A percentile compares a stretch with the other conserved stretches of the same genome.
Evolutionary conservation across 1,140 invertebrate species (phyloP).

Genomic region (Hylaeus volcanicus): DNA sequence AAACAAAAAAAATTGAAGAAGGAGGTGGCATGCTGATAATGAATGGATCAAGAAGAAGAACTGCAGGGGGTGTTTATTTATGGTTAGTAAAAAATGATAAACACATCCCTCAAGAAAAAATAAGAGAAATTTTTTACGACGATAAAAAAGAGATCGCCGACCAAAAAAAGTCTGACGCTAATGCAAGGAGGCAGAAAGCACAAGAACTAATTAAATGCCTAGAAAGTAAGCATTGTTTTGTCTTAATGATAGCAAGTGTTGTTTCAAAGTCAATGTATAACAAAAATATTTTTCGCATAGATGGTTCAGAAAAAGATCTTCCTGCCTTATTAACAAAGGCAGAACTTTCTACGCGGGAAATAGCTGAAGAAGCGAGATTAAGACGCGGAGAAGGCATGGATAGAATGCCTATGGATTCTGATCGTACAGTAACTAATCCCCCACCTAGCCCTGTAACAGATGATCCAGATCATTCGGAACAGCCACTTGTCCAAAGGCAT

Average conservation of each 20-base stretch:
- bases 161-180: slow-evolving; percentile 79
- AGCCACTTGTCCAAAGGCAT: slow-evolving; percentile 82
- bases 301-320: slow-evolving; percentile 81
- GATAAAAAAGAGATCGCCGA: slow-evolving; percentile 83
- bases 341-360: slow-evolving; percentile 80
- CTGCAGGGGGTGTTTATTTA: slow-evolving; percentile 91
- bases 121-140: slow-evolving; percentile 87
- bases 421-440: slow-evolving; percentile 85
- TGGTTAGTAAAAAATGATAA: slow-evolving; percentile 89
- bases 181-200: slow-evolving; percentile 82
- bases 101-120: slow-evolving; percentile 85
- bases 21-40: slow-evolving; percentile 91
- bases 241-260: slow-evolving; percentile 3
- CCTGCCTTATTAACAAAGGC: slow-evolving; percentile 82
- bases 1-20: slow-evolving; percentile 90
- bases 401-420: slow-evolving; percentile 77
- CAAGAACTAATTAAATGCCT: slow-evolving; percentile 84
- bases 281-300: slow-evolving; percentile 53
- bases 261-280: slow-evolving; percentile 56
- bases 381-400: slow-evolving; percentile 79
- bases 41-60: slow-evolving; percentile 90
- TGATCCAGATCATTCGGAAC: slow-evolving; percentile 86
- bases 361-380: slow-evolving; percentile 80
- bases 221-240: slow-evolving; percentile 78
- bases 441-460: slow-evolving; percentile 89